phyloP scores from a whole-genome alignment of 2,888 invertebrate species.

The Platycheirus albimanus region DNA sequence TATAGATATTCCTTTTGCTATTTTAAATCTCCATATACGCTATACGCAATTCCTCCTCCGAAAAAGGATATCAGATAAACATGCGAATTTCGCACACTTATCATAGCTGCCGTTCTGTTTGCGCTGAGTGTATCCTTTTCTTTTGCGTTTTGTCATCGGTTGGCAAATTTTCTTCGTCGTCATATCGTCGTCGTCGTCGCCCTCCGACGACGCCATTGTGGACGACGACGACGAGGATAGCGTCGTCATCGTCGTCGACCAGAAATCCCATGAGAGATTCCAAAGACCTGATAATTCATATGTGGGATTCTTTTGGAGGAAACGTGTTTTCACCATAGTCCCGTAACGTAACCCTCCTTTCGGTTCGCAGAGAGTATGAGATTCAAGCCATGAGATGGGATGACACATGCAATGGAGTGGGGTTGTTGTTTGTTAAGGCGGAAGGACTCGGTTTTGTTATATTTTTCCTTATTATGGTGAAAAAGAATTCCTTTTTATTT shows the following conservation, averaged over 20 bases:
- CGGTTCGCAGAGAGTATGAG: slow-evolving; percentile 22
- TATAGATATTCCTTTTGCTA: slow-evolving; percentile 70
- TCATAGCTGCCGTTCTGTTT: slow-evolving; percentile 54
- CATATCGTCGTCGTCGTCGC: slow-evolving; percentile 3
- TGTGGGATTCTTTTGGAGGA: slow-evolving; percentile 59
- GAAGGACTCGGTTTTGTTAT: slow-evolving; percentile 58
- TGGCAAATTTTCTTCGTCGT: slow-evolving; percentile 70
- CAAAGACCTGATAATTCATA: slow-evolving; percentile 70
- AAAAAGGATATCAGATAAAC: slow-evolving; percentile 73
- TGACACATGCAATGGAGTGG: slow-evolving; percentile 52
- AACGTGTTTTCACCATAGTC: slow-evolving; percentile 45
- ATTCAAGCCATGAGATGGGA: slow-evolving; percentile 58
- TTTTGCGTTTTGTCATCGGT: slow-evolving; percentile 71
- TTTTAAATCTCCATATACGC: slow-evolving; percentile 60
- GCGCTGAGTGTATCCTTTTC: slow-evolving; percentile 68
- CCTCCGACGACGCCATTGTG: background rate
- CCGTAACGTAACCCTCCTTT: slow-evolving; percentile 48
- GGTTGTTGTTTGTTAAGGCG: slow-evolving; percentile 57
- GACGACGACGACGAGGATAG: background rate
- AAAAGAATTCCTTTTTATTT: slow-evolving; percentile 47
- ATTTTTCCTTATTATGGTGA: slow-evolving; percentile 55
- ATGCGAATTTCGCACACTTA: slow-evolving; percentile 74
- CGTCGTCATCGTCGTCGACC: slow-evolving; percentile 32
- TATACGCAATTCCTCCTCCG: slow-evolving; percentile 21
- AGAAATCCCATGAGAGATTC: slow-evolving; percentile 67